Evolutionary conservation across 2,888 invertebrate genomes (phyloP), one percentile per base, ranked within the genome.

Genomic region (Labia minor): DNA sequence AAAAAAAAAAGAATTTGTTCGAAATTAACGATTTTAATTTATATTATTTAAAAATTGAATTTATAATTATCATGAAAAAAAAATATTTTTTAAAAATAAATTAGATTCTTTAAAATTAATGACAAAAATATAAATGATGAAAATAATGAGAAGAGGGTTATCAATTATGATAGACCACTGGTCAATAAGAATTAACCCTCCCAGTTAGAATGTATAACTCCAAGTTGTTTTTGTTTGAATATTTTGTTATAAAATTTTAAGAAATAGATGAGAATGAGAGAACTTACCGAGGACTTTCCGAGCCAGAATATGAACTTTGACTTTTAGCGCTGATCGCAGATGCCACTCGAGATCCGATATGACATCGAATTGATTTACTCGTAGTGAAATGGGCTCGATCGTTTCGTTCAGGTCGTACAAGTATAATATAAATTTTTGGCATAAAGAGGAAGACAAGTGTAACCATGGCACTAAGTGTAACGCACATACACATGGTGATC

Each of bases 351-450:
- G 80, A 78, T 33, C 84, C 87, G 69, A 87, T 83, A 76, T 87
- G 87, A 75, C 86, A 86, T 64, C 88, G 80, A 63, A 89, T 86
- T 69, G 85, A 84, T 73, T 87, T 87, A 67, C 86, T 84, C 1
- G 89, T 89, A 6, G 87, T 86, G 77, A 89, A 89, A 70, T 86
- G 83, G 20, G 86, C 85, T 63, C 90, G 80, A 72, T 87, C 88
- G 77, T 91, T 91, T 74, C 85, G 84, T 77, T 89, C 87, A 2
- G 90, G 90, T 68, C 85, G 82, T 72, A 86, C 81, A 61, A 89
- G 75, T 70, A 90, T 89, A 73, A 89, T 87, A 77, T 88, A 90
- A 62, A 89, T 78, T 78, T 90, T 89, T 1, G 89, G 90, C 70
- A 87, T 81, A 78, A 90, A 89, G 67, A 90, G 81, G 71, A 90